Evolutionary conservation across 2,797 vertebrate species (phyloP).

Genomic region (Eremophila alpestris): DNA sequence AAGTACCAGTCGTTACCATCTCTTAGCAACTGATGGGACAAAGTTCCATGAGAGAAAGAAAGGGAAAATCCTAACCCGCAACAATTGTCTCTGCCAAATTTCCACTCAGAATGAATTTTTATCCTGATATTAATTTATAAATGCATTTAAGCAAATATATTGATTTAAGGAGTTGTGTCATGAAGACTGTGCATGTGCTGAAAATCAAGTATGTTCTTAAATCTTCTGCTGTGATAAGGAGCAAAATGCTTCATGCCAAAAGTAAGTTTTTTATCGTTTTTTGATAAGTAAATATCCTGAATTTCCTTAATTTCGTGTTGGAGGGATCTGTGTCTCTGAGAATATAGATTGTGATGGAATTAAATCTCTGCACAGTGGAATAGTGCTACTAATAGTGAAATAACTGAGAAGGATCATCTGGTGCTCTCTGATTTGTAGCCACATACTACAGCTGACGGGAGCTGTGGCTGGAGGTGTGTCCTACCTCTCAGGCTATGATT

Average conservation of each 20-base stretch:
- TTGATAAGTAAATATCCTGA: background rate
- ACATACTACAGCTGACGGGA: background rate
- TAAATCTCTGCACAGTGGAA: background rate
- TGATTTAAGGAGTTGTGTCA: background rate
- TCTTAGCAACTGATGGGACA: background rate
- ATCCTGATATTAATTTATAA: background rate
- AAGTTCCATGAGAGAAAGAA: background rate
- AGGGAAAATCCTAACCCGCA: background rate
- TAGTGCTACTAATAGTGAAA: background rate
- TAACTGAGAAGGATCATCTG: background rate
- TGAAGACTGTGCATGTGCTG: background rate
- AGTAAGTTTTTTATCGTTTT: background rate
- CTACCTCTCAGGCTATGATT: background rate
- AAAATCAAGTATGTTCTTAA: background rate
- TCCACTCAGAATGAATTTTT: background rate
- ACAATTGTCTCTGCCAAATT: background rate
- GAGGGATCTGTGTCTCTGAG: background rate
- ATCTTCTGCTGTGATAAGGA: background rate
- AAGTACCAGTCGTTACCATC: accelerated
- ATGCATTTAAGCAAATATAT: background rate
- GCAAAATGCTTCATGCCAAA: background rate
- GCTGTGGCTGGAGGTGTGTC: background rate
- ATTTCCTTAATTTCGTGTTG: background rate
- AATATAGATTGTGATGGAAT: background rate
- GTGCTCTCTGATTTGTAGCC: background rate